These are phyloP conservation scores for Automeris io DNA, from an alignment of 2,888 invertebrate species.

Conservation along the genomic window DNA sequence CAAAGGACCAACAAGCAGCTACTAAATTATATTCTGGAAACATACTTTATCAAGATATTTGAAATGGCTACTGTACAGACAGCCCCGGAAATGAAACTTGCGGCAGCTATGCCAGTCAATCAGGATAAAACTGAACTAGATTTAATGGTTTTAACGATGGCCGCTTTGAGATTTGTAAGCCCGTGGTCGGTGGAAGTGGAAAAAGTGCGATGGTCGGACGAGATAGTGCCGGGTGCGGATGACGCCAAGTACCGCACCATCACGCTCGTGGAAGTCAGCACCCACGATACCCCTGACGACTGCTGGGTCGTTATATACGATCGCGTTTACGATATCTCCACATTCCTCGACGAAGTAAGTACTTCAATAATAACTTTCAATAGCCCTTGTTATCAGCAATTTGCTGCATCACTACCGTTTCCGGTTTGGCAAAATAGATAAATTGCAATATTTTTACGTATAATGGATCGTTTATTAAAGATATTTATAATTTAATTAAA, in stretches of 20 bases:
- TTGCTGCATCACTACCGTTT: too few relatives aligned
- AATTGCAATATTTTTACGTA: too few relatives aligned
- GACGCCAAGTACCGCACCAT: conserved; percentile 70
- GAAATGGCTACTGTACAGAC: conserved; percentile 62
- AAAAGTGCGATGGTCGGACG: conserved; percentile 33
- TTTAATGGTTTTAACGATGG: conserved; percentile 64
- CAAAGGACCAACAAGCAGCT: conserved; percentile 12
- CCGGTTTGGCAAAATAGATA: too few relatives aligned
- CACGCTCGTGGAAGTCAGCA: conserved; percentile 84
- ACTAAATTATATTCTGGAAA: conserved; percentile 10
- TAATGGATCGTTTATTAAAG: too few relatives aligned
- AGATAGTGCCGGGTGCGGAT: conserved; percentile 42
- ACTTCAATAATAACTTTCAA: neutral
- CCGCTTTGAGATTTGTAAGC: conserved; percentile 63
- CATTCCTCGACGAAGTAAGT: conserved; percentile 82
- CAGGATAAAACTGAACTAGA: conserved; percentile 54
- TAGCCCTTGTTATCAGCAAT: too few relatives aligned
- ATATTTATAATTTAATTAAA: too few relatives aligned
- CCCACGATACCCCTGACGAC: conserved; percentile 83
- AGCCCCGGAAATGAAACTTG: conserved; percentile 47
- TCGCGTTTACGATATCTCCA: conserved; percentile 88
- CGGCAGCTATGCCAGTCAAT: conserved; percentile 41
- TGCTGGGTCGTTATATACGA: conserved; percentile 94
- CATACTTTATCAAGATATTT: conserved; percentile 8
- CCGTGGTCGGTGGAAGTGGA: conserved; percentile 55